Percentiles rank a stretch among this genome's conserved stretches.
Conservation (phyloP, 2,888 invertebrate species). For the Alsophila aescularia region DNA sequence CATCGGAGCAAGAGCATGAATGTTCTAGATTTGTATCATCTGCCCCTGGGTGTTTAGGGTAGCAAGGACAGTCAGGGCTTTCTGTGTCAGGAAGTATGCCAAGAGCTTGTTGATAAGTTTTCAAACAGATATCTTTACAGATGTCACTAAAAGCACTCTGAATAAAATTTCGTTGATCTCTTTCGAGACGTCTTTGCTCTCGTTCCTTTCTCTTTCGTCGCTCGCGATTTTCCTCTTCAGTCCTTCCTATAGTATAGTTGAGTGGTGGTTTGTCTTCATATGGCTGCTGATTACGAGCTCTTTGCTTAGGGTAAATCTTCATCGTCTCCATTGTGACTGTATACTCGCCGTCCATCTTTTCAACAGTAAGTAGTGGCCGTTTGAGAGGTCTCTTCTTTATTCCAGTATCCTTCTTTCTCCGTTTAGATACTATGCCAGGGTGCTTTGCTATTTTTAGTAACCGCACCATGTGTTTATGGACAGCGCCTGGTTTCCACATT, state of each 20-base stretch:
- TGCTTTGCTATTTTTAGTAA: constrained; percentile 68
- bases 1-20: constrained; percentile 75
- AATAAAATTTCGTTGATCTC: constrained; percentile 69
- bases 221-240: constrained; percentile 71
- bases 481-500: constrained; percentile 74
- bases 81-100: constrained; percentile 68
- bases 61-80: constrained; percentile 67
- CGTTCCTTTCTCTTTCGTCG: constrained; percentile 68
- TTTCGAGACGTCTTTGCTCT: constrained; percentile 65
- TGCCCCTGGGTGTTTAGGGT: constrained; percentile 58
- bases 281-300: constrained; percentile 69
- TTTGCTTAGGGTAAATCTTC: constrained; percentile 63
- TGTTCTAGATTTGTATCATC: constrained; percentile 56
- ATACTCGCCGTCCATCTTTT: constrained; percentile 74
- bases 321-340: constrained; percentile 77
- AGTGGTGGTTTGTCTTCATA: constrained; percentile 73
- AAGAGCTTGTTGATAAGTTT: constrained; percentile 77
- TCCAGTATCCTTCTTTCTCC: constrained; percentile 58
- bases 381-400: constrained; percentile 64
- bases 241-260: constrained; percentile 73
- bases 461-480: constrained; percentile 68
- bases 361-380: constrained; percentile 68
- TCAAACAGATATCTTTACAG: constrained; percentile 75
- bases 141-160: constrained; percentile 73
- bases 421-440: constrained; percentile 64